Conservation (phyloP, 2,888 invertebrate species). For the Tenthredo scrophulariae region DNA sequence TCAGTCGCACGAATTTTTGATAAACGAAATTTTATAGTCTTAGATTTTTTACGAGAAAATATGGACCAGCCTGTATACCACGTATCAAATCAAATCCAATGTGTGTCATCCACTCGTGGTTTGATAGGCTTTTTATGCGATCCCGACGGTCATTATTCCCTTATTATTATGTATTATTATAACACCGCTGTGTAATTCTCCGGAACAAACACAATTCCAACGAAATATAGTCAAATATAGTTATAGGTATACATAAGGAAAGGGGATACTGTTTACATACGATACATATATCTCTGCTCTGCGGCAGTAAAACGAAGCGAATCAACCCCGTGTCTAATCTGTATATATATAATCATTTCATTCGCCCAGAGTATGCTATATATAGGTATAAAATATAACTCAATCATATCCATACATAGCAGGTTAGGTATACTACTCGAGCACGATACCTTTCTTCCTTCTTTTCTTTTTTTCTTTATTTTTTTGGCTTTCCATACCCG, state of each 20-base stretch:
- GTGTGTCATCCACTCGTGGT: no score
- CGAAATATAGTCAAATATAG: background rate
- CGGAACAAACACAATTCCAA: background rate
- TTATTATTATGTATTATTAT: background rate
- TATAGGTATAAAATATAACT: no score
- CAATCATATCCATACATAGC: background rate
- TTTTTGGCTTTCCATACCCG: conserved; percentile 18
- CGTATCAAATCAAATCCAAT: no score
- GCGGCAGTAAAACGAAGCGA: no score
- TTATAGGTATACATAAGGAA: background rate
- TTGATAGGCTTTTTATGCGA: no score
- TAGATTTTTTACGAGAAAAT: no score
- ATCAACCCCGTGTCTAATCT: no score
- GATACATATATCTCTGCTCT: background rate
- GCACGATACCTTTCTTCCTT: background rate
- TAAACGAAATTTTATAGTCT: no score
- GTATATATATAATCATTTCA: background rate
- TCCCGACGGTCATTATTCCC: no score
- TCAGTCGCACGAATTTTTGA: no score
- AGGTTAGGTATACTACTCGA: background rate
- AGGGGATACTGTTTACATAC: background rate
- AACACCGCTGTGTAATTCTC: background rate
- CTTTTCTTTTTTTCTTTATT: background rate
- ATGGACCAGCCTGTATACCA: no score
- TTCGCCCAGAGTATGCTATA: background rate